Conservation (phyloP, 2,888 invertebrate species). For the Xestoiulus laeticollis region DNA sequence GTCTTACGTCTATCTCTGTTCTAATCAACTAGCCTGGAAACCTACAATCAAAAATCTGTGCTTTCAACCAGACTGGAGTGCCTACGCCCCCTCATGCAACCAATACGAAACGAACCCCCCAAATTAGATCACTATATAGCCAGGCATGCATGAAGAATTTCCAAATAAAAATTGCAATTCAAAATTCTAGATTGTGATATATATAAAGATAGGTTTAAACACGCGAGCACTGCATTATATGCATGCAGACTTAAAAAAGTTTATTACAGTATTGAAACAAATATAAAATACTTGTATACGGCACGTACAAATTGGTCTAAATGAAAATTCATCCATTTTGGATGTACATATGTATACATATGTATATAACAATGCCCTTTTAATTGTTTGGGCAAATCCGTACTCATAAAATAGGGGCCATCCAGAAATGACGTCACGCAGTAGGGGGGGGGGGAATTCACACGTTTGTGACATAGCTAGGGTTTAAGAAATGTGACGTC, state of each 20-base stretch:
- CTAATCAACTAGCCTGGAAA: slow-evolving; percentile 43
- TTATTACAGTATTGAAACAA: too few relatives aligned
- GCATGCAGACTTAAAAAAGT: not conserved
- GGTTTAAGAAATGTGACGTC: too few relatives aligned
- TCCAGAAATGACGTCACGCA: too few relatives aligned
- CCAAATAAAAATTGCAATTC: slow-evolving; percentile 35
- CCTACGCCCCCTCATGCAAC: slow-evolving; percentile 43
- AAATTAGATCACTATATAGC: slow-evolving; percentile 43
- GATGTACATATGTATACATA: too few relatives aligned
- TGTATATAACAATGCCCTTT: too few relatives aligned
- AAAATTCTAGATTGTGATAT: not conserved
- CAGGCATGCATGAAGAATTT: slow-evolving; percentile 27
- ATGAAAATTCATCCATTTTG: too few relatives aligned
- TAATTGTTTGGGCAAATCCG: too few relatives aligned
- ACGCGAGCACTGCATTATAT: not conserved
- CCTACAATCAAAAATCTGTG: slow-evolving; percentile 41
- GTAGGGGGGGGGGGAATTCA: too few relatives aligned
- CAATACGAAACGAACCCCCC: slow-evolving; percentile 36
- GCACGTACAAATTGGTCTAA: too few relatives aligned
- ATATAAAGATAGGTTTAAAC: not conserved
- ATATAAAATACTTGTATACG: too few relatives aligned
- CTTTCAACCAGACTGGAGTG: slow-evolving; percentile 24
- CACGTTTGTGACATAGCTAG: too few relatives aligned
- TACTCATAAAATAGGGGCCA: too few relatives aligned
- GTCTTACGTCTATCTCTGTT: slow-evolving; percentile 39